phyloP scores from a whole-genome alignment of 2,888 invertebrate species.

The Drosophila picticornis region DNA sequence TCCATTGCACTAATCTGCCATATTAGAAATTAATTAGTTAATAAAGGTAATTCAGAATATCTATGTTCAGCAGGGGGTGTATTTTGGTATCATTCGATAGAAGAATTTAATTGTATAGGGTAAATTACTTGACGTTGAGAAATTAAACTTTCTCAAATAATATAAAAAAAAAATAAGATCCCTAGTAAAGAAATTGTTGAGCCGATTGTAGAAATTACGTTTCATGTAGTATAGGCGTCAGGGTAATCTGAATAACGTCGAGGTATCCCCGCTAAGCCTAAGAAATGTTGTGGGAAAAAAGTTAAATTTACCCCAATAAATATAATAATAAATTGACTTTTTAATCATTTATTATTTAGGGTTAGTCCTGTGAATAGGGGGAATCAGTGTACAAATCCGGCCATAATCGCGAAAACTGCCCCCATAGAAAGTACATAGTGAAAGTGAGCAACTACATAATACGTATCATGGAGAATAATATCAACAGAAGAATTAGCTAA shows the following conservation, averaged over 20 bases:
- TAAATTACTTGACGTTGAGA: constrained; percentile 86
- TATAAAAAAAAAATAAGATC: constrained; percentile 87
- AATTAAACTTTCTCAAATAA: constrained; percentile 88
- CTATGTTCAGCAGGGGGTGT: constrained; percentile 87
- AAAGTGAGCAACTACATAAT: constrained; percentile 93
- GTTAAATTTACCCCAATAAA: constrained; percentile 92
- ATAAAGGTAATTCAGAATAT: constrained; percentile 87
- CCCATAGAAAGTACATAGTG: constrained; percentile 93
- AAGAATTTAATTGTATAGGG: constrained; percentile 86
- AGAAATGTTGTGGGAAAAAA: constrained; percentile 92
- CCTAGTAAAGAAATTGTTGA: constrained; percentile 88
- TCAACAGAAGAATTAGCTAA: neutral
- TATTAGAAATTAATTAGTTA: constrained; percentile 88
- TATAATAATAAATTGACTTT: constrained; percentile 90
- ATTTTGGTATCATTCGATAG: constrained; percentile 88
- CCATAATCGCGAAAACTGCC: constrained; percentile 92
- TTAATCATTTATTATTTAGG: constrained; percentile 87
- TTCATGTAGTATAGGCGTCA: constrained; percentile 89
- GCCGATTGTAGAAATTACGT: constrained; percentile 89
- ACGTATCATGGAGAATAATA: constrained; percentile 92
- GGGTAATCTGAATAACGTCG: constrained; percentile 92
- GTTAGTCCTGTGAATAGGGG: constrained; percentile 88
- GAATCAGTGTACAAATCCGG: constrained; percentile 90
- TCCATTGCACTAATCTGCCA: constrained; percentile 88
- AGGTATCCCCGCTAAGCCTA: constrained; percentile 90